Percentiles rank a stretch among this genome's conserved stretches.
phyloP scores from a whole-genome alignment of 2,113 vertebrate species.

The Phalacrocorax pelagicus region DNA sequence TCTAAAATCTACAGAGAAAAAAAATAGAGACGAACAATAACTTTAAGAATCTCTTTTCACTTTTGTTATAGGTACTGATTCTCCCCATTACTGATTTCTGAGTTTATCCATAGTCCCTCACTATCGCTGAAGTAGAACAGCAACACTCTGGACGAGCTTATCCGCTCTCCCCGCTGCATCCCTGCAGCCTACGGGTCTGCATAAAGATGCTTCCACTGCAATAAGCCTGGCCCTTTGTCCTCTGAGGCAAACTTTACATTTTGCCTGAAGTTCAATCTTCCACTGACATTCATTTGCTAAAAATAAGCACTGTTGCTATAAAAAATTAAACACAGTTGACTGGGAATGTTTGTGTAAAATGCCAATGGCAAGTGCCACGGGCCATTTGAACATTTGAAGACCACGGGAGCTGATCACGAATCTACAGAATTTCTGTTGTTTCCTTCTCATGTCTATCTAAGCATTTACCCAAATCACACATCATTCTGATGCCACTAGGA shows the following conservation, averaged over 20 bases:
- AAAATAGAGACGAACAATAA: background rate
- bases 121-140: background rate
- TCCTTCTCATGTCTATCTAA: background rate
- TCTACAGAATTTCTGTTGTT: background rate
- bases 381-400: background rate
- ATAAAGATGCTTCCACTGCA: background rate
- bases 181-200: background rate
- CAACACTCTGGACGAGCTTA: background rate
- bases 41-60: background rate
- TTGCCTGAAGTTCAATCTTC: background rate
- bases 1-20: constrained; percentile 86
- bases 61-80: background rate
- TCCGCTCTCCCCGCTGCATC: background rate
- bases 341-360: background rate
- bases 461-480: background rate
- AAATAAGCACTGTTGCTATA: background rate
- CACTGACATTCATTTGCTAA: background rate
- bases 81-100: background rate
- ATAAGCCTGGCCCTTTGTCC: background rate
- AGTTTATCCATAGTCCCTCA: background rate
- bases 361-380: background rate
- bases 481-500: background rate
- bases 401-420: background rate
- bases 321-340: background rate
- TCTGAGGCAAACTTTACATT: background rate